phyloP scores from a whole-genome alignment of 2,888 invertebrate species.

The Anthrax anthrax region DNA sequence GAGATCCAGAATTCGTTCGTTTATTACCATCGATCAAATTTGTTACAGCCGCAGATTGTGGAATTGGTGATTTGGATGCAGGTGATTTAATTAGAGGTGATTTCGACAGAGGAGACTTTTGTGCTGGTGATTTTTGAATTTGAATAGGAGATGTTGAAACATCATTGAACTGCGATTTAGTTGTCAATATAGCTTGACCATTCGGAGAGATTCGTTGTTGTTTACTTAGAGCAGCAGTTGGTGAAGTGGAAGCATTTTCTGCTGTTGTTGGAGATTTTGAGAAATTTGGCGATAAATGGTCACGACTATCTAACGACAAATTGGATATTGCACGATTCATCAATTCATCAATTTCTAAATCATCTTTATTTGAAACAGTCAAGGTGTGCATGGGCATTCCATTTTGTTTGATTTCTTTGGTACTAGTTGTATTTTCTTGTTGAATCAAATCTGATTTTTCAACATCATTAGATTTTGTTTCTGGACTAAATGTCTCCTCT shows the following conservation, averaged over 20 bases:
- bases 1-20: constrained; percentile 41
- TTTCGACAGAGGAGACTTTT: constrained; percentile 19
- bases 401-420: constrained; percentile 16
- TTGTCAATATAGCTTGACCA: constrained; percentile 7
- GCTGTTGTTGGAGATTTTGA: constrained; percentile 14
- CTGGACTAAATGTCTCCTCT: constrained; percentile 14
- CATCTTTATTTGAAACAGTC: constrained; percentile 26
- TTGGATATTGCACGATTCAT: constrained; percentile 35
- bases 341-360: constrained; percentile 33
- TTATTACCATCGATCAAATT: constrained; percentile 29
- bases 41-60: constrained; percentile 34
- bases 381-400: constrained; percentile 13
- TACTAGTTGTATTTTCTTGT: constrained; percentile 19
- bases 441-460: constrained; percentile 28
- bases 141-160: constrained; percentile 34
- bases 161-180: constrained; percentile 30
- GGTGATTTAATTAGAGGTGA: constrained; percentile 17
- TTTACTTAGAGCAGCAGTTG: constrained; percentile 4
- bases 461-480: constrained; percentile 28
- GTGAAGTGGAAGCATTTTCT: constrained; percentile 7
- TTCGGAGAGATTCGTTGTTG: constrained; percentile 1
- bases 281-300: constrained; percentile 27
- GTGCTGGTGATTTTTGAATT: constrained; percentile 23
- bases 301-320: constrained; percentile 31
- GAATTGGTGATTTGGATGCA: constrained; percentile 14